phyloP scores from a whole-genome alignment of 2,113 vertebrate species.

The Rhadina sibilatrix region DNA sequence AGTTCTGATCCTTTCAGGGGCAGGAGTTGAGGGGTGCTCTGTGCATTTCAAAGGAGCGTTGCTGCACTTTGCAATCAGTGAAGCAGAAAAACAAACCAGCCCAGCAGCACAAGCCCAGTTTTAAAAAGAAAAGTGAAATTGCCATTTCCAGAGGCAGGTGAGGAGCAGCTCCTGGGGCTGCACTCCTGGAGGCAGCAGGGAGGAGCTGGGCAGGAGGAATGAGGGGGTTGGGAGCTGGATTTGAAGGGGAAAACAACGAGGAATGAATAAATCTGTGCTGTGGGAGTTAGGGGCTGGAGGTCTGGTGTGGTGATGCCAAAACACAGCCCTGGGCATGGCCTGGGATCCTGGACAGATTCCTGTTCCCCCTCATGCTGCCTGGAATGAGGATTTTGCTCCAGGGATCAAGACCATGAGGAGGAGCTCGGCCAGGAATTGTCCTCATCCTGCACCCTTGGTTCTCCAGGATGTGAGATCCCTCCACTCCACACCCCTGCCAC shows the following conservation, averaged over 20 bases:
- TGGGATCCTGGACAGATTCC: not conserved
- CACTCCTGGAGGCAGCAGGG: not conserved
- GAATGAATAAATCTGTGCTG: not conserved
- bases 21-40: accelerated
- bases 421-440: not conserved
- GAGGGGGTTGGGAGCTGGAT: not conserved
- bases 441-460: accelerated
- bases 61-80: not conserved
- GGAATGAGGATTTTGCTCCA: accelerated
- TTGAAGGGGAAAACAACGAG: not conserved
- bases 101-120: not conserved
- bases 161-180: not conserved
- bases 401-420: accelerated
- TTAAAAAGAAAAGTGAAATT: not conserved
- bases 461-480: not conserved
- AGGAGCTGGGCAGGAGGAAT: not conserved
- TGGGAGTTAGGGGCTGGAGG: not conserved
- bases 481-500: accelerated
- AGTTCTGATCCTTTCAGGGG: not conserved
- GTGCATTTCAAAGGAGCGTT: not conserved
- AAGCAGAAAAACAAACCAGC: not conserved
- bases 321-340: accelerated
- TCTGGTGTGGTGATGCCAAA: not conserved
- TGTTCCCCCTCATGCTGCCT: no score
- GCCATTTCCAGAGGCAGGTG: not conserved